These are phyloP conservation scores for Macrosoma leucophasiata DNA, from an alignment of 2,888 invertebrate genomes.

Conservation along the genomic window DNA sequence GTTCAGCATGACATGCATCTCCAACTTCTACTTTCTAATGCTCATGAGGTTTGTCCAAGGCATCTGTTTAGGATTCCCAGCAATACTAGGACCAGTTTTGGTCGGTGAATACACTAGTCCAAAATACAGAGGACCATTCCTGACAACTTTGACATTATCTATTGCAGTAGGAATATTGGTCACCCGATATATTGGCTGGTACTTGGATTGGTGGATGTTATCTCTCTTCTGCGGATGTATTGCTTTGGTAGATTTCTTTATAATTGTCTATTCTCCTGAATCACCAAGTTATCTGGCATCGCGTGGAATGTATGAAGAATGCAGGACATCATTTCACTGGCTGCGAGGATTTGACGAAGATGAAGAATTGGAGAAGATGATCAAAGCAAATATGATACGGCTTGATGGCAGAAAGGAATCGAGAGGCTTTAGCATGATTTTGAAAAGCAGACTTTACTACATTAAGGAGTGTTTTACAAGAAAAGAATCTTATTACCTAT, in stretches of 20 bases:
- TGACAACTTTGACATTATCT: conserved; percentile 72
- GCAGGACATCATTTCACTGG: conserved; percentile 68
- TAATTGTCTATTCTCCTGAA: conserved; percentile 65
- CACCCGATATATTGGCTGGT: conserved; percentile 75
- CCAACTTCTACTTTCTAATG: conserved; percentile 40
- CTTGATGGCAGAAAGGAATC: conserved; percentile 21
- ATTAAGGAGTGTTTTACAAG: conserved; percentile 30
- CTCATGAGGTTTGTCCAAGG: conserved; percentile 49
- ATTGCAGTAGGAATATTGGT: conserved; percentile 73
- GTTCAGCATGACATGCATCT: conserved; percentile 51
- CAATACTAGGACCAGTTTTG: conserved; percentile 56
- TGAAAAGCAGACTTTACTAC: background rate
- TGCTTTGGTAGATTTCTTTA: conserved; percentile 52
- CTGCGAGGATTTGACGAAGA: conserved; percentile 61
- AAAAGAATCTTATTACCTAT: conserved; percentile 50
- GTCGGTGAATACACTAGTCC: conserved; percentile 73
- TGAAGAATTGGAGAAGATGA: conserved; percentile 39
- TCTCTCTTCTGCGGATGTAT: conserved; percentile 59
- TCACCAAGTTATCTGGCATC: conserved; percentile 78
- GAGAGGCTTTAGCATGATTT: conserved; percentile 20
- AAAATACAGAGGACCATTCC: conserved; percentile 72
- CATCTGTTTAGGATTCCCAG: conserved; percentile 61
- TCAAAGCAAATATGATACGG: conserved; percentile 32
- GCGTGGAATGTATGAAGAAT: conserved; percentile 65
- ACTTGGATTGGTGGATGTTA: conserved; percentile 66